phyloP scores from a whole-genome alignment of 2,888 invertebrate species.

The Leptopilina myrica region DNA sequence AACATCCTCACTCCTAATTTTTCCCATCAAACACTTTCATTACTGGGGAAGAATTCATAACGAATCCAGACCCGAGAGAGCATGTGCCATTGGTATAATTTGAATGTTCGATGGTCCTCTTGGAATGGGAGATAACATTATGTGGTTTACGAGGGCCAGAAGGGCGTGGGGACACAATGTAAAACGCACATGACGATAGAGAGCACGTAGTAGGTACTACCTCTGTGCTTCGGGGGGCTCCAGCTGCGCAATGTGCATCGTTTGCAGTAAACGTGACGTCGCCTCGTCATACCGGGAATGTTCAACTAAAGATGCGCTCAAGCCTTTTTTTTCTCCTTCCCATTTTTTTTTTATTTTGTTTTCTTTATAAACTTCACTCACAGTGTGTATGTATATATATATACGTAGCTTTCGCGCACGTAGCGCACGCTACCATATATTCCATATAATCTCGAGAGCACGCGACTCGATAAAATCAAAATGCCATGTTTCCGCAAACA shows the following conservation, averaged over 20 bases:
- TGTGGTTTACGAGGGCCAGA: constrained; percentile 31
- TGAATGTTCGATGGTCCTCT: constrained; percentile 15
- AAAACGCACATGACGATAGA: constrained; percentile 51
- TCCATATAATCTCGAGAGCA: constrained; percentile 32
- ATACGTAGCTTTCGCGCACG: constrained; percentile 24
- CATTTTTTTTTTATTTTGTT: constrained; percentile 1
- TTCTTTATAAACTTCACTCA: constrained; percentile 36
- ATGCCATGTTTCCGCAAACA: constrained; percentile 30
- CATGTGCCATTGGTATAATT: constrained; percentile 10
- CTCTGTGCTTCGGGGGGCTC: constrained; percentile 68
- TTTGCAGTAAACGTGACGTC: constrained; percentile 75
- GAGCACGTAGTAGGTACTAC: constrained; percentile 66
- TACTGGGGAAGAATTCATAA: too few species aligned
- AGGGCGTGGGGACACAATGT: constrained; percentile 36
- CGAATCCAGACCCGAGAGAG: too few species aligned
- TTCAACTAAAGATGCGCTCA: constrained; percentile 28
- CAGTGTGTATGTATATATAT: neutral
- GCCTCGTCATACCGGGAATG: constrained; percentile 63
- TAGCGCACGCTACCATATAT: constrained; percentile 33
- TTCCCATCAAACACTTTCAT: too few species aligned
- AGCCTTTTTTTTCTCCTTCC: neutral
- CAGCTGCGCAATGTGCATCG: constrained; percentile 75
- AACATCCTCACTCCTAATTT: too few species aligned
- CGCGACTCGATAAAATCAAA: constrained; percentile 37
- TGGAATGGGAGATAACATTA: constrained; percentile 22